These are phyloP conservation scores for Myiozetetes cayanensis DNA, from an alignment of 2,113 vertebrate genomes.

Conservation along the genomic window DNA sequence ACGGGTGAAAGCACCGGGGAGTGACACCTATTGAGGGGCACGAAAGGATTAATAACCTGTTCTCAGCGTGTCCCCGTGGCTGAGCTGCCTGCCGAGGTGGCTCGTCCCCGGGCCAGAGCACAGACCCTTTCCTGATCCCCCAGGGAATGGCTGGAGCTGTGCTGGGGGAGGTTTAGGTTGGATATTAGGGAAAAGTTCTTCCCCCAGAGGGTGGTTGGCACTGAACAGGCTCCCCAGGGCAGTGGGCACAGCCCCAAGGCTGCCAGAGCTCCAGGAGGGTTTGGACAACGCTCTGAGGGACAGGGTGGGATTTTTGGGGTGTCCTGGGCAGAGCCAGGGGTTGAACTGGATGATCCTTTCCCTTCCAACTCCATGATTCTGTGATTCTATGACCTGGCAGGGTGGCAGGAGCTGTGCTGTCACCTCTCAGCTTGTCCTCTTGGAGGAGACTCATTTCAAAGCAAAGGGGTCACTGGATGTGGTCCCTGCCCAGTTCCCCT, in stretches of 20 bases:
- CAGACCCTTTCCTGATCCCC: background rate
- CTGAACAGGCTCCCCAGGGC: background rate
- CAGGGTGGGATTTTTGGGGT: background rate
- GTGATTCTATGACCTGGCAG: background rate
- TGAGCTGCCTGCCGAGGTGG: background rate
- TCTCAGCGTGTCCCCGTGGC: background rate
- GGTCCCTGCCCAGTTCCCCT: background rate
- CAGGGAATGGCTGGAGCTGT: background rate
- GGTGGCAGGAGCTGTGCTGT: background rate
- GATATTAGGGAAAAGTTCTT: background rate
- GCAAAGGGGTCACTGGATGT: background rate
- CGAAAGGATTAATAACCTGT: background rate
- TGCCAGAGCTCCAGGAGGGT: background rate
- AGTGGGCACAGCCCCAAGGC: rapidly evolving
- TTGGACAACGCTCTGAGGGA: rapidly evolving
- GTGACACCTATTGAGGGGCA: background rate
- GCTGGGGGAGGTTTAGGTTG: rapidly evolving
- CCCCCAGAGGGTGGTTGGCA: background rate
- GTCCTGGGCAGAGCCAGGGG: background rate
- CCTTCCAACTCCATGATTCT: background rate
- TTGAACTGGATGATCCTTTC: rapidly evolving
- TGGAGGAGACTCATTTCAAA: background rate
- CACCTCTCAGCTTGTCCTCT: background rate
- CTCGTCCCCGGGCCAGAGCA: background rate
- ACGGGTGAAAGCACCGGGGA: background rate